phyloP scores from a whole-genome alignment of 2,113 vertebrate species.

The Oceanodroma tethys region DNA sequence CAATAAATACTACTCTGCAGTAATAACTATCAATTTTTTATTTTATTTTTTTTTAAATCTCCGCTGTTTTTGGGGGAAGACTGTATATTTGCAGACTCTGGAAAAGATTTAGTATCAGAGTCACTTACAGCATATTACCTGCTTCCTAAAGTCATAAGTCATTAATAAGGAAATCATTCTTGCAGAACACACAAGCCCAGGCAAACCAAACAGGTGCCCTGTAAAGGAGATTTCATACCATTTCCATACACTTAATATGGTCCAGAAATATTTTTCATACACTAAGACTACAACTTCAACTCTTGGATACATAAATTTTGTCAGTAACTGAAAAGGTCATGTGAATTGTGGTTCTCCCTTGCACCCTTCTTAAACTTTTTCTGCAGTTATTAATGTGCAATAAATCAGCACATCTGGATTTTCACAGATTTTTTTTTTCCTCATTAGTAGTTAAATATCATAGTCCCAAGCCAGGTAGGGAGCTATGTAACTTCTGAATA shows the following conservation, averaged over 20 bases:
- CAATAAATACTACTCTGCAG: neutral
- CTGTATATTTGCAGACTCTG: neutral
- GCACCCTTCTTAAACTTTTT: neutral
- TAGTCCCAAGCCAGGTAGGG: neutral
- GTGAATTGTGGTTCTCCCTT: neutral
- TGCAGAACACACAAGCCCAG: neutral
- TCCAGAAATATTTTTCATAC: neutral
- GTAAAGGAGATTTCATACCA: neutral
- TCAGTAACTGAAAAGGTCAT: neutral
- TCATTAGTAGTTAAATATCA: neutral
- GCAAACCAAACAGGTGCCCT: neutral
- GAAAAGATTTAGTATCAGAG: neutral
- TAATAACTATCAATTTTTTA: neutral
- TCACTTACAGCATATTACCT: neutral
- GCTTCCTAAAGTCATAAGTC: neutral
- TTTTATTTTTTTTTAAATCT: neutral
- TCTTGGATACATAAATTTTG: neutral
- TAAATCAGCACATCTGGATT: neutral
- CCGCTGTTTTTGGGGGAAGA: neutral
- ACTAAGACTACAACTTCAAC: neutral
- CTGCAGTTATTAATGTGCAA: neutral
- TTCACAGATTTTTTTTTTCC: neutral
- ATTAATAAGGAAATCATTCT: neutral
- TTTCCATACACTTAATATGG: neutral
- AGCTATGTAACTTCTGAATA: neutral